Percentiles rank a stretch among this genome's conserved stretches.
phyloP scores from a whole-genome alignment of 2,113 vertebrate species.

The Bungarus multicinctus region DNA sequence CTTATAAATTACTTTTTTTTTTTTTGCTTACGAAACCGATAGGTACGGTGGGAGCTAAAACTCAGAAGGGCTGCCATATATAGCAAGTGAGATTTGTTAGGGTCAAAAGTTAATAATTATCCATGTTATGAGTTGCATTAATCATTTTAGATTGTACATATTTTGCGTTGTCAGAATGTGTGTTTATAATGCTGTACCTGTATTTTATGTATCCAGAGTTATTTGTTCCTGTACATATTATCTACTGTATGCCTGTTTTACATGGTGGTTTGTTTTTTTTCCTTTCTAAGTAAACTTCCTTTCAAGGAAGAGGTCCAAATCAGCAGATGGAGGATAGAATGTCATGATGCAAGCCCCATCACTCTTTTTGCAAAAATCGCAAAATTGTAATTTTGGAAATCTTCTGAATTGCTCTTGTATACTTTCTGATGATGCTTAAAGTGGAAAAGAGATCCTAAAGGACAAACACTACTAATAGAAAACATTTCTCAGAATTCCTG shows the following conservation, averaged over 20 bases:
- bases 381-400: background rate
- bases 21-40: background rate
- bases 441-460: background rate
- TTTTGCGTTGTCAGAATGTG: background rate
- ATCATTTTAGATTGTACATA: background rate
- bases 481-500: background rate
- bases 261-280: accelerated
- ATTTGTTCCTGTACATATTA: background rate
- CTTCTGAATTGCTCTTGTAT: background rate
- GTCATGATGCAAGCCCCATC: background rate
- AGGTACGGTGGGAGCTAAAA: background rate
- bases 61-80: background rate
- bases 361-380: background rate
- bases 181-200: background rate
- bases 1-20: background rate
- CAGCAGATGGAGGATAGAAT: background rate
- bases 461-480: background rate
- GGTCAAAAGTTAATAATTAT: background rate
- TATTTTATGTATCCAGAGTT: background rate
- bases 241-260: background rate
- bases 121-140: background rate
- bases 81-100: background rate
- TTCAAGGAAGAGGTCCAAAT: background rate
- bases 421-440: background rate
- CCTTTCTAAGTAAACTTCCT: background rate